Conservation (phyloP, 2,888 invertebrate species). For the Hypselothyrea guttata region DNA sequence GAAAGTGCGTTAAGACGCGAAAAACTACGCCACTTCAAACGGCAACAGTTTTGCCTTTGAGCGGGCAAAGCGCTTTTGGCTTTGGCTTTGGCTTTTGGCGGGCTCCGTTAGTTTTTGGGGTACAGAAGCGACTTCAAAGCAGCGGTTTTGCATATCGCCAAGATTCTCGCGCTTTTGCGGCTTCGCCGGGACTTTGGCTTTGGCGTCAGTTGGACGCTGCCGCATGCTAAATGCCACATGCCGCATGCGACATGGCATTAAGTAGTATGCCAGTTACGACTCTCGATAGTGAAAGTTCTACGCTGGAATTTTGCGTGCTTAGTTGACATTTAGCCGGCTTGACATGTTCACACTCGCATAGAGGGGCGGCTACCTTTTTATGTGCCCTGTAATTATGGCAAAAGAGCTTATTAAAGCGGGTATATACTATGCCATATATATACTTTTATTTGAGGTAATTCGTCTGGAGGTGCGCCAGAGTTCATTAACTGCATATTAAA, state of each 20-base stretch:
- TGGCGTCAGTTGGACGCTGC: constrained; percentile 42
- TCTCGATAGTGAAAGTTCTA: constrained; percentile 77
- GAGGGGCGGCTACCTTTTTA: constrained; percentile 66
- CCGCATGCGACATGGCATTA: constrained; percentile 16
- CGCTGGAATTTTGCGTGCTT: constrained; percentile 77
- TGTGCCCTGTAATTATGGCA: constrained; percentile 47
- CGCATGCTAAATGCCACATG: constrained; percentile 4
- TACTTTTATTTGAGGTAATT: constrained; percentile 21
- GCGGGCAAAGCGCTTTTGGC: constrained; percentile 68
- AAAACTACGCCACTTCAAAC: constrained; percentile 75
- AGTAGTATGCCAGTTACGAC: constrained; percentile 56
- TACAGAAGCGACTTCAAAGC: constrained; percentile 72
- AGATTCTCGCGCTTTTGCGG: constrained; percentile 77
- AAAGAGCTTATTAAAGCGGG: constrained; percentile 48
- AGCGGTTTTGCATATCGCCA: constrained; percentile 70
- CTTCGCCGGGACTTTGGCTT: constrained; percentile 58
- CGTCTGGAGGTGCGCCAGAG: constrained; percentile 39
- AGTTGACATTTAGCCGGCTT: constrained; percentile 80
- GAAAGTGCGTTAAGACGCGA: constrained; percentile 72
- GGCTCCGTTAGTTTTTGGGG: constrained; percentile 50
- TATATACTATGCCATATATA: constrained; percentile 7
- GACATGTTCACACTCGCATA: constrained; percentile 78
- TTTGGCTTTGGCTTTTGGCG: too few species aligned
- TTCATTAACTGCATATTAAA: constrained; percentile 31
- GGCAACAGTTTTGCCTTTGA: constrained; percentile 60